Base-by-base conservation (phyloP, 2,113 vertebrate genomes). In the Tylochromis polylepis region DNA sequence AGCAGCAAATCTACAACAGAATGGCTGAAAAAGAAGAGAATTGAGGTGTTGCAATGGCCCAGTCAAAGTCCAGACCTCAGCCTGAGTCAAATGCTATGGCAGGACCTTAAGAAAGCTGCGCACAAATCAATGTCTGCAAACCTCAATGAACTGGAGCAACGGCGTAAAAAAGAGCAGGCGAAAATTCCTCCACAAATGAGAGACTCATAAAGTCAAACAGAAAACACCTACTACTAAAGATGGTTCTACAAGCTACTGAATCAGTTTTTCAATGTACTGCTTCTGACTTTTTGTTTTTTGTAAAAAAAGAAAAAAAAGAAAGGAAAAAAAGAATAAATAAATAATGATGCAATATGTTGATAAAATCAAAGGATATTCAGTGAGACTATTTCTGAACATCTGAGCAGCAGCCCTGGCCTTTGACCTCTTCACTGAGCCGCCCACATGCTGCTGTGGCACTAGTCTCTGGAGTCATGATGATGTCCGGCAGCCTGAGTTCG, bases 401-500 rank as follows among this genome's bases (percentile, higher is more conserved):
- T 92, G 87, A 89, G 82, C 88, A 83, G 91, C 92, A 91, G 88
- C 77, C 62, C 51, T 94, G 92, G 82, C 92, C 94, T 95, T 82
- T 95, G 92, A 94, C 91, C 95, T 85, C 83, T 83, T 83, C 60
- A n/a, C 83, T 86, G 82, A 90, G 82, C 86, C n/a, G 93, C 92
- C 92, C 84, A 87, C 89, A 94, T 85, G 92, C 91, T 93, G 90
- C 88, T 82, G 84, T 24, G 78, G 84, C 87, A 86, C 65, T 85
- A 79, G 80, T 84, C 92, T 89, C 84, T 82, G 88, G 94, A 91
- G 94, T 90, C 93, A 84, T 36, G 85, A 88, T 84, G 93, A 88
- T 79, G 91, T 91, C 92, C 95, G 85, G 85, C 79, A 41, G 88
- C 80, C 91, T 11, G 88, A 83, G 95, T 94, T 95, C 94, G 65